phyloP scores from a whole-genome alignment of 2,888 invertebrate genomes.

The Flexamia atlantica region DNA sequence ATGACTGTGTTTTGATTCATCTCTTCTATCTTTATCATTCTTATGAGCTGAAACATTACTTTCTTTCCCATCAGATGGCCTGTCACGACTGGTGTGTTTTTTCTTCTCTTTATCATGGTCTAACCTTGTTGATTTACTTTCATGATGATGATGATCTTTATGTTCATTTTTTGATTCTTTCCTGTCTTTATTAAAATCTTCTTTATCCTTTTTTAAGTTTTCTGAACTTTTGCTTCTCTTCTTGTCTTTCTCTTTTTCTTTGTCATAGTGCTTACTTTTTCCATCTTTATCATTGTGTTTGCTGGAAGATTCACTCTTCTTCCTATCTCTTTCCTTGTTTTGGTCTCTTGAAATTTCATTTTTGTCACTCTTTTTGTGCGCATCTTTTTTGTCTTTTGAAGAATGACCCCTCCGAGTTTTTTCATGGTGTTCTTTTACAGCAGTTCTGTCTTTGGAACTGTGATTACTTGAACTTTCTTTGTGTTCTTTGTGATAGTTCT shows the following conservation, averaged over 20 bases:
- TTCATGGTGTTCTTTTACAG: constrained; percentile 10
- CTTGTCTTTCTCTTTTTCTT: constrained; percentile 21
- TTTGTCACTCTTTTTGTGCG: neutral
- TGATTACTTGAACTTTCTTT: constrained; percentile 17
- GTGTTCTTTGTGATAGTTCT: constrained; percentile 3
- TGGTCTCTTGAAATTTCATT: constrained; percentile 20
- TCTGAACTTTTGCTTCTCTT: constrained; percentile 39
- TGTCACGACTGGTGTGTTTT: constrained; percentile 74
- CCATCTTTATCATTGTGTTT: constrained; percentile 30
- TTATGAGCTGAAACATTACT: constrained; percentile 1
- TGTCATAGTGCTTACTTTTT: constrained; percentile 7
- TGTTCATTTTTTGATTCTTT: constrained; percentile 49
- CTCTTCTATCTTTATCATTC: constrained; percentile 16
- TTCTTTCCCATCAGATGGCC: constrained; percentile 26
- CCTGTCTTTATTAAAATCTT: neutral
- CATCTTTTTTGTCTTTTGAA: constrained; percentile 34
- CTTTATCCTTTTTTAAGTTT: constrained; percentile 25
- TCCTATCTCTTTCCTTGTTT: constrained; percentile 12
- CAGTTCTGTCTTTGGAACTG: constrained; percentile 7
- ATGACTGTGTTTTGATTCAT: constrained; percentile 35
- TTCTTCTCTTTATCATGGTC: constrained; percentile 75
- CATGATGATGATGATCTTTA: constrained; percentile 62
- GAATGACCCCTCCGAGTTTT: constrained; percentile 10
- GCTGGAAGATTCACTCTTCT: constrained; percentile 38
- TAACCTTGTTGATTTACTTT: neutral